Conservation (phyloP, 1,140 invertebrate genomes). For the Brachionus plicatilis region DNA sequence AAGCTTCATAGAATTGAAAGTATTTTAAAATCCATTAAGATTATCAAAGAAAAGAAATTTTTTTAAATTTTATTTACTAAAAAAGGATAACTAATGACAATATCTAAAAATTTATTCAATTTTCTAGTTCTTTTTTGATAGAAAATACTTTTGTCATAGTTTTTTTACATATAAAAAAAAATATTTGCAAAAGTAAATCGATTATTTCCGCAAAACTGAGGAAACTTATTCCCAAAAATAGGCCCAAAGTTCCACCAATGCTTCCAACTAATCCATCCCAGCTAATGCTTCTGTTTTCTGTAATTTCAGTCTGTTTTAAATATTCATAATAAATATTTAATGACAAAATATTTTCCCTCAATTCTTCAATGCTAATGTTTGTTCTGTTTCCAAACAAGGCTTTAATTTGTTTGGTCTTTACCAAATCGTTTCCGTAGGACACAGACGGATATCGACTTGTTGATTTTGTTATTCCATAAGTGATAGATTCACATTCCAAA, state of each 20-base stretch:
- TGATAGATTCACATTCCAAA: slow-evolving; percentile 10
- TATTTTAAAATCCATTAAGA: no score
- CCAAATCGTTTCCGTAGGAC: neutral
- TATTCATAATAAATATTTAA: slow-evolving; percentile 22
- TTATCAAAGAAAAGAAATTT: no score
- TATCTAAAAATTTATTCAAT: no score
- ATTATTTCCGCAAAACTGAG: slow-evolving; percentile 5
- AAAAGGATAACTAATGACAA: no score
- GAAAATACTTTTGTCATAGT: neutral
- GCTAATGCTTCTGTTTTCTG: neutral
- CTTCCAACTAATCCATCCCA: neutral
- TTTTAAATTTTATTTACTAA: no score
- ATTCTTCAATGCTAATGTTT: neutral
- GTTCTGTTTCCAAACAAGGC: neutral
- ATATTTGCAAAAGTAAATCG: neutral
- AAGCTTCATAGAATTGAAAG: no score
- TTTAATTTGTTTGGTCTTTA: neutral
- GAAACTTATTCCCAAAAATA: slow-evolving; percentile 21
- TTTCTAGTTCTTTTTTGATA: neutral
- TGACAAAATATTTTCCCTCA: neutral
- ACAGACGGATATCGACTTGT: neutral
- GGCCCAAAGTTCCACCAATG: slow-evolving; percentile 19
- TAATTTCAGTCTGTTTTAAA: slow-evolving; percentile 13
- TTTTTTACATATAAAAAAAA: neutral
- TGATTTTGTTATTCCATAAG: neutral